Evolutionary conservation across 1,140 invertebrate genomes (phyloP).

Genomic region (Euwallacea similis): DNA sequence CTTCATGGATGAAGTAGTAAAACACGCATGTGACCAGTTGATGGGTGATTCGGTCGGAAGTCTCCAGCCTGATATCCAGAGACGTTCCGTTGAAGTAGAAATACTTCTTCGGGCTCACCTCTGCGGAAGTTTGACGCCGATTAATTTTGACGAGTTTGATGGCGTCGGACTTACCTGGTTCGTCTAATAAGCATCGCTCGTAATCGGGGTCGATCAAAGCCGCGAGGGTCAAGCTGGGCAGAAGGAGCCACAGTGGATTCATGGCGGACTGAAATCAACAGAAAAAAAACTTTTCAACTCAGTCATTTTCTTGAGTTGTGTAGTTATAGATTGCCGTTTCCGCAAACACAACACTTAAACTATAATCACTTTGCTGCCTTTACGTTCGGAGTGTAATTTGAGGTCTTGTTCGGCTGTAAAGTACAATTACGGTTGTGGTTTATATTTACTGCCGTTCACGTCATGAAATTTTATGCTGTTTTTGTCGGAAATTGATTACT

Average conservation of each 20-base stretch:
- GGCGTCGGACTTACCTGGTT: too few relatives aligned
- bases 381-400: background rate
- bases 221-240: background rate
- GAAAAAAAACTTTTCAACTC: background rate
- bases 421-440: too few relatives aligned
- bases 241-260: slow-evolving; percentile 5
- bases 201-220: background rate
- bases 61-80: slow-evolving; percentile 56
- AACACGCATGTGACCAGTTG: slow-evolving; percentile 65
- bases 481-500: too few relatives aligned
- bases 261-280: background rate
- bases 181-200: too few relatives aligned
- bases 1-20: slow-evolving; percentile 65
- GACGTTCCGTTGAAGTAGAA: slow-evolving; percentile 38
- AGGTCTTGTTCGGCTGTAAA: too few relatives aligned
- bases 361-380: background rate
- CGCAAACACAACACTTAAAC: background rate
- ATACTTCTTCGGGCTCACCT: slow-evolving; percentile 41
- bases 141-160: too few relatives aligned
- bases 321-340: background rate
- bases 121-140: slow-evolving; percentile 6
- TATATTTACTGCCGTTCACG: too few relatives aligned
- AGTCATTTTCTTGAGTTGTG: background rate
- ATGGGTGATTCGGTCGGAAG: slow-evolving; percentile 61
- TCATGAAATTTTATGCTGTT: too few relatives aligned